These are phyloP conservation scores for Hozukius guyotensis DNA, from an alignment of 2,797 vertebrate genomes.

Conservation along the genomic window DNA sequence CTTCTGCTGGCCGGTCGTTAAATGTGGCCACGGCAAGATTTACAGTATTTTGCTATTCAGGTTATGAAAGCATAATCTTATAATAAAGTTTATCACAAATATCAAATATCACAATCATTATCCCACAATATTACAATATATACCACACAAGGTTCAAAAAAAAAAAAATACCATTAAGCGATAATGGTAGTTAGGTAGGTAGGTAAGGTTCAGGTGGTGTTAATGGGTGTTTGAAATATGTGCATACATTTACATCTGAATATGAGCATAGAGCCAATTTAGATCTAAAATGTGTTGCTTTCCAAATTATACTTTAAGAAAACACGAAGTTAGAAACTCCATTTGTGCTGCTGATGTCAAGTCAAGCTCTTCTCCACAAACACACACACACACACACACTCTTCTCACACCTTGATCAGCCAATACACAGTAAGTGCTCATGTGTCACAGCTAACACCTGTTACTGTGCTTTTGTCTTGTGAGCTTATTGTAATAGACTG, in stretches of 20 bases:
- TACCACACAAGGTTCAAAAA: neutral
- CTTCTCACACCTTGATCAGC: constrained; percentile 61
- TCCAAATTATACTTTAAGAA: constrained; percentile 8
- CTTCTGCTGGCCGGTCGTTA: neutral
- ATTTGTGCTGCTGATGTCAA: constrained; percentile 33
- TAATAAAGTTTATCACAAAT: neutral
- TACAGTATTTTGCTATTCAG: neutral
- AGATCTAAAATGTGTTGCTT: neutral
- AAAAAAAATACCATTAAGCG: neutral
- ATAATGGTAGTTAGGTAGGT: too few relatives aligned
- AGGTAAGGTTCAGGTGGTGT: constrained; percentile 17
- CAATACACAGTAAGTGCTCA: constrained; percentile 60
- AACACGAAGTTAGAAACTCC: constrained; percentile 32
- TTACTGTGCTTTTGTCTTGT: constrained; percentile 70
- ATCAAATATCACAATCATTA: neutral
- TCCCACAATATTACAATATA: neutral
- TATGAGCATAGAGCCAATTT: constrained; percentile 2
- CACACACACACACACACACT: constrained; percentile 10
- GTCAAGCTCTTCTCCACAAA: neutral
- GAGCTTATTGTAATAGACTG: constrained; percentile 59
- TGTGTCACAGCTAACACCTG: constrained; percentile 70
- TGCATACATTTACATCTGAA: constrained; percentile 35
- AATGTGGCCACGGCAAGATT: neutral
- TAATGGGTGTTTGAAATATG: constrained; percentile 30
- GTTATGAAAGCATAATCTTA: neutral